phyloP scores from a whole-genome alignment of 2,797 vertebrate species.

The Muraenolepis orangiensis region DNA sequence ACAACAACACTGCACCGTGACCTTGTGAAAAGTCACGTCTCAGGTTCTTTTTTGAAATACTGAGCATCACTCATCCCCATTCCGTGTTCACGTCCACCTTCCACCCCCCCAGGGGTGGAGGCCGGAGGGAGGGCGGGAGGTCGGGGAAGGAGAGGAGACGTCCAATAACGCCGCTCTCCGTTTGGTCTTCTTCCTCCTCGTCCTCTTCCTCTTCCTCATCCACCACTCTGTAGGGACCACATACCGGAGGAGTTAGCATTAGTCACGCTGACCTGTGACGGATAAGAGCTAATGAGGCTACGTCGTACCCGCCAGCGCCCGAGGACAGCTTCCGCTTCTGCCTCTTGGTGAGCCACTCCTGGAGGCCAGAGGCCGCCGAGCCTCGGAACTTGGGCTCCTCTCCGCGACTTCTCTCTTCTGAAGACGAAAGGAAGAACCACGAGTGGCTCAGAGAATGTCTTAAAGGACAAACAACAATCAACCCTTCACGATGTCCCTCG shows the following conservation, averaged over 20 bases:
- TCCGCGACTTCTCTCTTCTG: conserved; percentile 78
- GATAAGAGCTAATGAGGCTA: conserved; percentile 19
- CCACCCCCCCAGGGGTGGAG: conserved; percentile 81
- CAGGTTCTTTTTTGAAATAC: conserved; percentile 6
- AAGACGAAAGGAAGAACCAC: not conserved
- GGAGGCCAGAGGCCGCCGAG: conserved; percentile 62
- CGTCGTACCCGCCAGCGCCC: conserved; percentile 76
- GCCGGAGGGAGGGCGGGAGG: conserved; percentile 85
- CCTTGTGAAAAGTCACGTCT: not conserved
- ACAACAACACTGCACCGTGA: not conserved
- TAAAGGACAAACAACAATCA: too few species aligned
- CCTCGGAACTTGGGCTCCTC: conserved; percentile 62
- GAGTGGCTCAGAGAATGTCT: not conserved
- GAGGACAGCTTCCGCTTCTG: conserved; percentile 72
- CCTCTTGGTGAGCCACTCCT: conserved; percentile 88
- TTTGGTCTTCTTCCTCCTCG: conserved; percentile 53
- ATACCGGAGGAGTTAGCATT: conserved; percentile 29
- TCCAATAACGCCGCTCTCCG: conserved; percentile 71
- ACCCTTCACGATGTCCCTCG: too few species aligned
- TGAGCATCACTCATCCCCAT: conserved; percentile 80
- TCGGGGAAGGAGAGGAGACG: conserved; percentile 85
- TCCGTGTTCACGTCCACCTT: conserved; percentile 67
- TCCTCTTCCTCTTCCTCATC: conserved; percentile 60
- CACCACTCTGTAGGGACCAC: conserved; percentile 56
- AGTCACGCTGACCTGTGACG: conserved; percentile 32